Percentiles rank a stretch among this genome's conserved stretches.
Evolutionary conservation across 2,113 vertebrate genomes (phyloP).

Genomic region (Xyliphius kryptos): DNA sequence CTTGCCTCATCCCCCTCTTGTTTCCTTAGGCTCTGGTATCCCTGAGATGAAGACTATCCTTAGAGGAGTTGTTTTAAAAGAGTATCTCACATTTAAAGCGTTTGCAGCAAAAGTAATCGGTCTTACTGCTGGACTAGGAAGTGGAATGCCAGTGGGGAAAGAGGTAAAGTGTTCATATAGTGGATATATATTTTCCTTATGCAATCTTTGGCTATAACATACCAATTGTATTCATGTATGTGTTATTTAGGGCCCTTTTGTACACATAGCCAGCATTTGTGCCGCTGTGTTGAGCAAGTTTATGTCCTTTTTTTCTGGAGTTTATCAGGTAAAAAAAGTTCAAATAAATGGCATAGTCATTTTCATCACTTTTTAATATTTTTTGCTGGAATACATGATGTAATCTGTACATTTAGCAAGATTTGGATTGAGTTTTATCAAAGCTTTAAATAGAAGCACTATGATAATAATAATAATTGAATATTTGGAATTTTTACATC

Average conservation of each 20-base stretch:
- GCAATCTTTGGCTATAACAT: neutral
- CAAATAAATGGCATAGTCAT: no score
- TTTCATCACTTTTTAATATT: no score
- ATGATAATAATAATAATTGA: no score
- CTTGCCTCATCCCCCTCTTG: neutral
- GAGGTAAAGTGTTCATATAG: no score
- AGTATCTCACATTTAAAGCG: slow-evolving; percentile 86
- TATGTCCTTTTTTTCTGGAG: slow-evolving; percentile 85
- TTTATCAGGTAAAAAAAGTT: slow-evolving; percentile 78
- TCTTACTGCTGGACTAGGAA: slow-evolving; percentile 84
- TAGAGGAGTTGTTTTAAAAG: slow-evolving; percentile 86
- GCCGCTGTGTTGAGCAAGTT: slow-evolving; percentile 86
- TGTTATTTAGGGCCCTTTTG: slow-evolving; percentile 82
- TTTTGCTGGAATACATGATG: no score
- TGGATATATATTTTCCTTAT: no score
- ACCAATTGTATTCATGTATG: neutral
- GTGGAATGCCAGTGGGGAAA: slow-evolving; percentile 90
- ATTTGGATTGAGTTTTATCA: no score
- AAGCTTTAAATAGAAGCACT: no score
- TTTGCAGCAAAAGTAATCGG: slow-evolving; percentile 88
- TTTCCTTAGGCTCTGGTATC: slow-evolving; percentile 78
- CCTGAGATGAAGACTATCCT: slow-evolving; percentile 93
- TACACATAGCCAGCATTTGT: slow-evolving; percentile 95
- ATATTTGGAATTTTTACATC: no score
- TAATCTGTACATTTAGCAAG: no score